phyloP scores from a whole-genome alignment of 2,113 vertebrate species.

The Sprattus sprattus region DNA sequence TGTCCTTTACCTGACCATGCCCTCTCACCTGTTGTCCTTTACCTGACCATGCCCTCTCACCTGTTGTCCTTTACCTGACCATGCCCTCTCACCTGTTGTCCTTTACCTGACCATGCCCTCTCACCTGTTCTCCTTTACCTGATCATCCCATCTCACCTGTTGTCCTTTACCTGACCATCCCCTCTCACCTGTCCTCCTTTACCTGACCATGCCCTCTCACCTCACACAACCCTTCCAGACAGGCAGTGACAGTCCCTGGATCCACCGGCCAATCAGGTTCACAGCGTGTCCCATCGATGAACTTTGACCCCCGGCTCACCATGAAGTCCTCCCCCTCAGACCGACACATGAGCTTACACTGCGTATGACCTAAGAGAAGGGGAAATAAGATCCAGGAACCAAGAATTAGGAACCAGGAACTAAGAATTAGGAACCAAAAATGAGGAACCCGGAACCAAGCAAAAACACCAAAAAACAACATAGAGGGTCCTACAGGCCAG shows the following conservation, averaged over 20 bases:
- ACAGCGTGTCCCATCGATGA: conserved; percentile 90
- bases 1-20: too few relatives aligned
- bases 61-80: too few relatives aligned
- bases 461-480: too few relatives aligned
- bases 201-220: conserved; percentile 61
- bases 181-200: neutral
- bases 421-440: neutral
- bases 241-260: conserved; percentile 67
- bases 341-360: conserved; percentile 85
- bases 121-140: neutral
- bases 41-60: too few relatives aligned
- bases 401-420: neutral
- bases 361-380: conserved; percentile 73
- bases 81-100: too few relatives aligned
- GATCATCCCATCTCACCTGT: neutral
- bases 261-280: conserved; percentile 57
- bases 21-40: too few relatives aligned
- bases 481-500: too few relatives aligned
- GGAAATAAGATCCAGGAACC: neutral
- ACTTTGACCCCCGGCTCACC: conserved; percentile 79
- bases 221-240: conserved; percentile 81
- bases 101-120: too few relatives aligned
- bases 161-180: neutral
- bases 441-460: too few relatives aligned
- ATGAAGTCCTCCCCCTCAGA: conserved; percentile 81